Evolutionary conservation across 1,140 invertebrate species (phyloP).

Genomic region (Aleiodes sp.): DNA sequence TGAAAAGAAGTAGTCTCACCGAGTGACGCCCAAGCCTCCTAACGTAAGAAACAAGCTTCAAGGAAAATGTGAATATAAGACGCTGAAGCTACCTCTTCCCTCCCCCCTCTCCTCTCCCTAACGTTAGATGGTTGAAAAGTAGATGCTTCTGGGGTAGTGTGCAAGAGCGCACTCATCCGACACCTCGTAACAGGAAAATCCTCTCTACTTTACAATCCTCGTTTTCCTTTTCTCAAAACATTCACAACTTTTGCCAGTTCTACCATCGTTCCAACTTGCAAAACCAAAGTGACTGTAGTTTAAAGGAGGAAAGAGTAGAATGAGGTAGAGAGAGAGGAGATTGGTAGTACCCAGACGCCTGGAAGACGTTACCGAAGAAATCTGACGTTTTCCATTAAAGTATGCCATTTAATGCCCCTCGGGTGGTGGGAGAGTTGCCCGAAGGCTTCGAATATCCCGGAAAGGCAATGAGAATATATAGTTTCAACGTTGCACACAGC

Average conservation of each 20-base stretch:
- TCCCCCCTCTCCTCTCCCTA: not conserved
- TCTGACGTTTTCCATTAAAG: conserved; percentile 45
- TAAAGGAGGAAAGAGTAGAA: not conserved
- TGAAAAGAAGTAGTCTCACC: conserved; percentile 12
- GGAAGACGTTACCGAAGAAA: conserved; percentile 35
- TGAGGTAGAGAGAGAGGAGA: not conserved
- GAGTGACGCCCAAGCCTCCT: conserved; percentile 8
- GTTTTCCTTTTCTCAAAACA: conserved; percentile 17
- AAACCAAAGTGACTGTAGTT: conserved; percentile 20
- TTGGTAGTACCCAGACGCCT: not conserved
- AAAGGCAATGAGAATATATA: conserved; percentile 26
- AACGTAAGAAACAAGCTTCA: conserved; percentile 4
- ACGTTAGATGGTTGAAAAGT: not conserved
- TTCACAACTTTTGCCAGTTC: not conserved
- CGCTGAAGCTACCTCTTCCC: not conserved
- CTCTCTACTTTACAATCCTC: conserved; percentile 26
- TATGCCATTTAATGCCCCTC: conserved; percentile 41
- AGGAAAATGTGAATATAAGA: conserved; percentile 16
- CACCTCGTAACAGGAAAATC: conserved; percentile 33
- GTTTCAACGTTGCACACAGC: conserved; percentile 19
- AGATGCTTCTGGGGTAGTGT: conserved; percentile 3
- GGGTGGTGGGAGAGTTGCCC: conserved; percentile 15
- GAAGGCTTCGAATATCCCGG: conserved; percentile 22
- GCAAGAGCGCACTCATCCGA: conserved; percentile 22
- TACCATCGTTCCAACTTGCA: not conserved